These are phyloP conservation scores for Sepiola atlantica DNA, from an alignment of 2,888 invertebrate species.

Conservation along the genomic window DNA sequence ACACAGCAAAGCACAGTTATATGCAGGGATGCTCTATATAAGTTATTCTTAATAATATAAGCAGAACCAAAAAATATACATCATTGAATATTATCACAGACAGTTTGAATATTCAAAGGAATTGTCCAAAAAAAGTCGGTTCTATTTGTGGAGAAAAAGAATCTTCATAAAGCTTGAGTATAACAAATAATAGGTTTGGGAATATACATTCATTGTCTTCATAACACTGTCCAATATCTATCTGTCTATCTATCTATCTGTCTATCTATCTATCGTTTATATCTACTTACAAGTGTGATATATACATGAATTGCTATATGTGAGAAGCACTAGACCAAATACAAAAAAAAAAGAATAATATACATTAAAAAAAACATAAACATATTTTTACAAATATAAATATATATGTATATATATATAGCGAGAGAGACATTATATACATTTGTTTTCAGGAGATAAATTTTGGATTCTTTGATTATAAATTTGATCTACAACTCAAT, in stretches of 20 bases:
- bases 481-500: neutral
- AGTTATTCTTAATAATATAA: neutral
- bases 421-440: too few species aligned
- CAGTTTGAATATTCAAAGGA: neutral
- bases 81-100: neutral
- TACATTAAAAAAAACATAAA: neutral
- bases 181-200: neutral
- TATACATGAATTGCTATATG: neutral
- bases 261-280: neutral
- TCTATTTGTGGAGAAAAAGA: neutral
- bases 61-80: neutral
- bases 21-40: neutral
- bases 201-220: neutral
- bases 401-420: neutral
- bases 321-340: neutral
- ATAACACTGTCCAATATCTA: neutral
- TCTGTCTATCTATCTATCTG: neutral
- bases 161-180: neutral
- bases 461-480: conserved; percentile 7
- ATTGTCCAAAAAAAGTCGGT: neutral
- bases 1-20: neutral
- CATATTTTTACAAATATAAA: neutral
- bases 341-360: neutral
- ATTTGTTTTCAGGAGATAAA: neutral
- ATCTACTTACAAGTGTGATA: neutral